Evolutionary conservation across 2,113 vertebrate species (phyloP), one percentile per base, ranked within the genome.

Genomic region (Centropristis striata): DNA sequence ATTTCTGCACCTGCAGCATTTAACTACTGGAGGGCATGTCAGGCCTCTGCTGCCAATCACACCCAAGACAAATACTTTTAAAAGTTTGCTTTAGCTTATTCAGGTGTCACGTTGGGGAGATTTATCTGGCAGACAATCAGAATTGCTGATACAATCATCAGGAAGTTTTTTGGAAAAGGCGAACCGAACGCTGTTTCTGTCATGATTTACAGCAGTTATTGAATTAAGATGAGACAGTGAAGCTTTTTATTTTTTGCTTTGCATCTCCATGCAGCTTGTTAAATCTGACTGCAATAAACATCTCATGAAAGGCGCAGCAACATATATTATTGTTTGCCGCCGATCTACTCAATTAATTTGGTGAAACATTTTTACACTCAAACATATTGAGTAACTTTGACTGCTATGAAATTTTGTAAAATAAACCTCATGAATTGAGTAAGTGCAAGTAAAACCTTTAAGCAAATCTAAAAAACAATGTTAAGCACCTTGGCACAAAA

Each of bases 1-100:
- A 60, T 87, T 86, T 72, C 83, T 79, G 58, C 81, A 57, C 60
- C 39, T 73, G 55, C 58, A 50, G 68, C 65, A 55, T 83, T 75
- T 68, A 75, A 78, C 59, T 42, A 21, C 63, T 42, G 39, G 16
- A 54, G 27, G 44, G 12, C 50, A 55, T 10, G 12, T 77, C 36
- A 59, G 76, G 20, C 49, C 50, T 47, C 15, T 54, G 41, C n/a
- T 47, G 65, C 8, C 18, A 71, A 55, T 68, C 27, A 51, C 14
- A 71, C 4, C 71, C 53, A 46, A 61, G 25, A 32, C 28, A 60
- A 74, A 78, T 47, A 9, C 11, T 32, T 64, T 50, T 41, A 13
- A 18, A 3, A 21, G 42, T 60, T 82, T 36, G 18, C 13, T 58
- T 84, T 47, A 28, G 23, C 42, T 51, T 36, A 25, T 25, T 74